Conservation (phyloP, 2,888 invertebrate genomes). For the Drosophila anomalipes region DNA sequence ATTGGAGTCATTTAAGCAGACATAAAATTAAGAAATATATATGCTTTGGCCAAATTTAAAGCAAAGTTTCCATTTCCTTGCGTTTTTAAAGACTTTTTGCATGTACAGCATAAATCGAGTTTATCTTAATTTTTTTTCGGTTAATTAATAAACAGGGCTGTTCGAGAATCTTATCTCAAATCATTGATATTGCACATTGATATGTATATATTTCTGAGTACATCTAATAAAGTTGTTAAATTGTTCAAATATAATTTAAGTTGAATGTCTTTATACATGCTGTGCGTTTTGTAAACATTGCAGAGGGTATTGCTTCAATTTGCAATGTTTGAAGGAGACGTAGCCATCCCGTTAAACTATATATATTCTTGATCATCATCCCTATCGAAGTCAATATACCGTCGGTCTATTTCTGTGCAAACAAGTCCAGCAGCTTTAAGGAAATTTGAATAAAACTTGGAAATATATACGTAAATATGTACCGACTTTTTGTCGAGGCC, state of each 20-base stretch:
- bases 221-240: not conserved
- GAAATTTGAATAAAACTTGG: not conserved
- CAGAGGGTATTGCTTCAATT: not conserved
- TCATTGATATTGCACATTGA: not conserved
- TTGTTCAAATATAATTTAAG: not conserved
- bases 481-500: not conserved
- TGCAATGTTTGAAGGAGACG: not conserved
- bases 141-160: not conserved
- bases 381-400: not conserved
- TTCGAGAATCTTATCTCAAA: not conserved
- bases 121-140: not conserved
- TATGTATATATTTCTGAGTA: not conserved
- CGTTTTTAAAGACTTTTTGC: not conserved
- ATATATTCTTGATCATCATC: not conserved
- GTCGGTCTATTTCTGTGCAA: not conserved
- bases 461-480: not conserved
- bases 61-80: not conserved
- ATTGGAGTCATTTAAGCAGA: not conserved
- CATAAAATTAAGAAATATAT: not conserved
- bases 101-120: not conserved
- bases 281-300: not conserved
- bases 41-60: not conserved
- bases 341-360: not conserved
- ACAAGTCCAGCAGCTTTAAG: not conserved
- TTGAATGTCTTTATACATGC: not conserved